Base-by-base conservation (phyloP, 2,113 vertebrate genomes). In the Solenodon paradoxus region DNA sequence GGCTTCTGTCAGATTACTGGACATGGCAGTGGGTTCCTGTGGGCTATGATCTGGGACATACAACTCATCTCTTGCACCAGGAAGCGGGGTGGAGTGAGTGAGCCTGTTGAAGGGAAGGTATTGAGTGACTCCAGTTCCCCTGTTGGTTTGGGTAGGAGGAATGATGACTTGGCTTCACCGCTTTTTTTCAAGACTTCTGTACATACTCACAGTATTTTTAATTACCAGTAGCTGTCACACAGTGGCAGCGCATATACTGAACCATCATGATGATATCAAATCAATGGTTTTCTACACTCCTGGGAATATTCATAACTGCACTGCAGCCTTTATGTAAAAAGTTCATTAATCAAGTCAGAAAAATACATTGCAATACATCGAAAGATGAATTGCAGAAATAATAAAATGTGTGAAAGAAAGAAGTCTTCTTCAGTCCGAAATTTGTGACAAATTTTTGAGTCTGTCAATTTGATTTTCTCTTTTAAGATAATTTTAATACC, bases 311-410 rank as follows among this genome's bases (percentile, higher is more conserved):
- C 26, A 30, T 71, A 77, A 63, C 72, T 82, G 74, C 26, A 77
- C 19, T 32, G 5, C 6, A 51, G 32, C 24, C 71, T 91, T 66
- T n/a, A n/a, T n/a, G 63, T 19, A 77, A 74, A 63, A 68, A 91
- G 51, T 15, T 6, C 20, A 82, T 79, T 96, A 90, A 95, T 95
- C 95, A 96, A 71, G 82, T 86, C 40, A 74, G 79, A 87, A 95
- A 96, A 94, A 75, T 59, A 64, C 13, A 51, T 42, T 74, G 13
- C 55, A 82, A 26, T 83, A 82, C 82, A 82, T 91, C 92, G 84
- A 93, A 94, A 93, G 64, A 86, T 28, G 90, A 85, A 78, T 64
- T 88, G 11, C 15, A 61, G 51, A 86, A 88, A 85, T 74, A 74
- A 78, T 77, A 68, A 93, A 88, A 16, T 26, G 24, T 28, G 47